These are phyloP conservation scores for Austrolebias charrua DNA, from an alignment of 2,797 vertebrate genomes.

Conservation along the genomic window DNA sequence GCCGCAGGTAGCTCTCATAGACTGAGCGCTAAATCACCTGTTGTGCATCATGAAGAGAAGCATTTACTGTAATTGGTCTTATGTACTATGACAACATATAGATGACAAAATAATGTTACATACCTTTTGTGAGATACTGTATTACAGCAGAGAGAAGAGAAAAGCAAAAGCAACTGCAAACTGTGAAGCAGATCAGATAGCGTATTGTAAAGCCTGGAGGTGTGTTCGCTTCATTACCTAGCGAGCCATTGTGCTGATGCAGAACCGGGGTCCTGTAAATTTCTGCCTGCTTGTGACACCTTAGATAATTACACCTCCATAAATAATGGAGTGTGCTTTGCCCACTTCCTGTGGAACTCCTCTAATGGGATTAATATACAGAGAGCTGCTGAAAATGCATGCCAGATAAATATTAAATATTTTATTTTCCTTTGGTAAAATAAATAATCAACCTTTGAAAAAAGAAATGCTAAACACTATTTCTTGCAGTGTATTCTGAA, in stretches of 20 bases:
- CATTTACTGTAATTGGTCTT: not conserved
- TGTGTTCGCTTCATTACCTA: constrained; percentile 73
- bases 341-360: constrained; percentile 70
- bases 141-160: constrained; percentile 1
- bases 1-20: not conserved
- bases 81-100: not conserved
- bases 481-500: constrained; percentile 20
- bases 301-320: constrained; percentile 78
- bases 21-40: not conserved
- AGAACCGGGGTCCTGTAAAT: constrained; percentile 76
- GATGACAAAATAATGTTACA: not conserved
- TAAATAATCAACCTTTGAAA: constrained; percentile 32
- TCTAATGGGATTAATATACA: constrained; percentile 76
- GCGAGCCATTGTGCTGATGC: constrained; percentile 75
- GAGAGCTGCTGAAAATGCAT: constrained; percentile 53
- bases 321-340: constrained; percentile 76
- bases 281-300: constrained; percentile 75
- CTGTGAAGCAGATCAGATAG: constrained; percentile 54
- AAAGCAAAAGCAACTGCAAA: constrained; percentile 35
- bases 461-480: constrained; percentile 21
- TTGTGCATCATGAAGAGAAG: not conserved
- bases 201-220: constrained; percentile 63
- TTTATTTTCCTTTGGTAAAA: constrained; percentile 29
- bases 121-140: constrained; percentile 1
- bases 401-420: constrained; percentile 55